Evolutionary conservation across 1,140 invertebrate genomes (phyloP).

Genomic region (Pogonognathellus flavescens): DNA sequence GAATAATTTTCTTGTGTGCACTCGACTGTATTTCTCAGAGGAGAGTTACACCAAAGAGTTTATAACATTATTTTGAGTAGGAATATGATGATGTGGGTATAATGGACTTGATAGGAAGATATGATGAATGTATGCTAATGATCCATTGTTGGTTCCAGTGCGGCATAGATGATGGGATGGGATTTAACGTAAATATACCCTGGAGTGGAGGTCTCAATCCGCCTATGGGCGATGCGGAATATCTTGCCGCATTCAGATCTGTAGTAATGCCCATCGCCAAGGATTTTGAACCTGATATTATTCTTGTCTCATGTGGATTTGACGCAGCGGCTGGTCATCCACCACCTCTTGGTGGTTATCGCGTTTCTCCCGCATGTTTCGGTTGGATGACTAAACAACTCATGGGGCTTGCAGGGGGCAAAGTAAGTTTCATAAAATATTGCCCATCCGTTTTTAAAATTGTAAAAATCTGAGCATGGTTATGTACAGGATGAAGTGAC

Average conservation of each 20-base stretch:
- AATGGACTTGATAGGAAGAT: not conserved
- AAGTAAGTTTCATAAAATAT: slow-evolving; percentile 72
- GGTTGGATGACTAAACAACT: slow-evolving; percentile 96
- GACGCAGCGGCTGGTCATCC: slow-evolving; percentile 85
- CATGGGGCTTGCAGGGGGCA: slow-evolving; percentile 89
- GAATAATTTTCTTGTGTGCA: no score
- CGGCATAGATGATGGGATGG: slow-evolving; percentile 90
- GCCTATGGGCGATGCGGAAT: slow-evolving; percentile 95
- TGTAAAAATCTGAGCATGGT: no score
- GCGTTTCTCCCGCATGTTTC: slow-evolving; percentile 93
- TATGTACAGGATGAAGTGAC: no score
- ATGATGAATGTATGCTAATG: slow-evolving; percentile 10
- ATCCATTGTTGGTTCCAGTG: slow-evolving; percentile 73
- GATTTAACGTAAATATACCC: slow-evolving; percentile 97
- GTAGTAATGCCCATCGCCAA: slow-evolving; percentile 93
- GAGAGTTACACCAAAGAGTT: no score
- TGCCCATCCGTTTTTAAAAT: not conserved
- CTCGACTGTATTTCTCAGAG: not conserved
- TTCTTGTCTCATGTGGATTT: slow-evolving; percentile 97
- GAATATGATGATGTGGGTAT: no score
- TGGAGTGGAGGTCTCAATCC: slow-evolving; percentile 90
- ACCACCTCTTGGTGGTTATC: slow-evolving; percentile 91
- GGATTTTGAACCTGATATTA: slow-evolving; percentile 93
- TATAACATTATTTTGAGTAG: not conserved
- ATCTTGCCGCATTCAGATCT: slow-evolving; percentile 95